These are phyloP conservation scores for Dendrolimus kikuchii DNA, from an alignment of 1,140 invertebrate genomes.

Conservation along the genomic window DNA sequence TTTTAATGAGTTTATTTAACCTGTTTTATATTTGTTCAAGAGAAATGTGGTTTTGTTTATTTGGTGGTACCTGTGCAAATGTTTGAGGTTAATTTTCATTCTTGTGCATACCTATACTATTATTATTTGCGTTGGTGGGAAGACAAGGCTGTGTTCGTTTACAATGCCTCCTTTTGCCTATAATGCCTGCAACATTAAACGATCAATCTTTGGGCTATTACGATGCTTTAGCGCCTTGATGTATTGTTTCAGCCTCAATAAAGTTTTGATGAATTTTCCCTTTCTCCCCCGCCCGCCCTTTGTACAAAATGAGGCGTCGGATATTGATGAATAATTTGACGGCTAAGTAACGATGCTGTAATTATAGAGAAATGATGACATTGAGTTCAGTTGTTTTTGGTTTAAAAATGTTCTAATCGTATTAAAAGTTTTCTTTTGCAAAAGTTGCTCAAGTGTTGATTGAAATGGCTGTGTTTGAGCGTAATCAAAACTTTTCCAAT, in stretches of 20 bases:
- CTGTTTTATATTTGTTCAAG: too few species aligned
- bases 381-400: slow-evolving; percentile 20
- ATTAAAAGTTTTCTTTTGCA: too few species aligned
- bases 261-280: slow-evolving; percentile 71
- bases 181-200: slow-evolving; percentile 57
- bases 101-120: too few species aligned
- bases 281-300: slow-evolving; percentile 51
- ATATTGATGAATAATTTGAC: slow-evolving; percentile 66
- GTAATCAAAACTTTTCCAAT: too few species aligned
- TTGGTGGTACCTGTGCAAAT: too few species aligned
- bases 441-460: too few species aligned
- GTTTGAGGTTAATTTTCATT: too few species aligned
- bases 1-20: too few species aligned
- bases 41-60: too few species aligned
- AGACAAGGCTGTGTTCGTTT: slow-evolving; percentile 15
- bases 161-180: slow-evolving; percentile 45
- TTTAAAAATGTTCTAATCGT: slow-evolving; percentile 5
- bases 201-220: slow-evolving; percentile 69
- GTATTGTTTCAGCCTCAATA: slow-evolving; percentile 70
- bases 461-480: too few species aligned
- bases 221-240: slow-evolving; percentile 68
- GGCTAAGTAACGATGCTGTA: slow-evolving; percentile 48
- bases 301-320: slow-evolving; percentile 53
- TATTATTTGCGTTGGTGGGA: slow-evolving; percentile 2
- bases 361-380: slow-evolving; percentile 39